These are phyloP conservation scores for Danio jaintianensis DNA, from an alignment of 2,797 vertebrate species.

Conservation along the genomic window DNA sequence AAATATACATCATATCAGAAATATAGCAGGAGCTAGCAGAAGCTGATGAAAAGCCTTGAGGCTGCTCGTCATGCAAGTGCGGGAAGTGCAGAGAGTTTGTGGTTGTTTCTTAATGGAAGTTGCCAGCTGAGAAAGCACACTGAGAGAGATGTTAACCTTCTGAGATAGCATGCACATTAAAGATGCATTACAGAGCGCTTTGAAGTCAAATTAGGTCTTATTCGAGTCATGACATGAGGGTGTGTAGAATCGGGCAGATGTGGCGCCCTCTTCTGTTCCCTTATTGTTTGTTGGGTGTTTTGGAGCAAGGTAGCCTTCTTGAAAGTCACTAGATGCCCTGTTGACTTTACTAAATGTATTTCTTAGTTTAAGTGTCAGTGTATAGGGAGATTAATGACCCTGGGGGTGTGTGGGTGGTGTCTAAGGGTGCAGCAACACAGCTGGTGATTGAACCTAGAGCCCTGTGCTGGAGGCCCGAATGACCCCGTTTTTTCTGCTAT, in stretches of 20 bases:
- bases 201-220: constrained; percentile 78
- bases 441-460: constrained; percentile 68
- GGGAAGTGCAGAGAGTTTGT: constrained; percentile 69
- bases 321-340: constrained; percentile 45
- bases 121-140: constrained; percentile 78
- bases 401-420: constrained; percentile 41
- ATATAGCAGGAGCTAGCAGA: constrained; percentile 21
- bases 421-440: constrained; percentile 47
- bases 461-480: constrained; percentile 56
- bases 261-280: constrained; percentile 57
- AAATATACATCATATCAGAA: constrained; percentile 23
- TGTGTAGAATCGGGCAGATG: constrained; percentile 14
- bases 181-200: constrained; percentile 80
- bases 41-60: constrained; percentile 41
- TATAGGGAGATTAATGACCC: constrained; percentile 53
- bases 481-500: constrained; percentile 56
- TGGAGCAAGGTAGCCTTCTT: neutral
- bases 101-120: constrained; percentile 74
- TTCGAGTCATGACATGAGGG: constrained; percentile 66
- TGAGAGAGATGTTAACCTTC: constrained; percentile 80
- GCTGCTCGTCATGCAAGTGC: constrained; percentile 43
- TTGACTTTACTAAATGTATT: constrained; percentile 51
- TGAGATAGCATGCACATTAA: constrained; percentile 77
- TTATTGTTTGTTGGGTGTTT: constrained; percentile 21
- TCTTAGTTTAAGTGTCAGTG: constrained; percentile 32